Conservation (phyloP, 2,888 invertebrate species). For the Napeogenes sylphis region DNA sequence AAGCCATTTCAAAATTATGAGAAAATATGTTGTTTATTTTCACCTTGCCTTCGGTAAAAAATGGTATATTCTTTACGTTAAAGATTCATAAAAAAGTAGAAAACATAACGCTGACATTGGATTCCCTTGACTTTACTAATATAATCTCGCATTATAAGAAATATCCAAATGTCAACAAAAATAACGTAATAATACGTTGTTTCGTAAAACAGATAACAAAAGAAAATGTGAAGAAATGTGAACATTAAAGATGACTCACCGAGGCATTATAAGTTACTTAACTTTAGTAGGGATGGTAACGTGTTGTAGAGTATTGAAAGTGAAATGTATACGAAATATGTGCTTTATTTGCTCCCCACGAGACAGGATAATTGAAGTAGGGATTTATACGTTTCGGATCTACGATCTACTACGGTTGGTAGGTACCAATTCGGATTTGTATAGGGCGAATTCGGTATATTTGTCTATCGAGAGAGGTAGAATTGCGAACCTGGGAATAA, state of each 20-base stretch:
- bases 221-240: slow-evolving; percentile 16
- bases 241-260: slow-evolving; percentile 28
- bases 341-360: slow-evolving; percentile 62
- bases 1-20: too few species aligned
- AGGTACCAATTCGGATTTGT: slow-evolving; percentile 36
- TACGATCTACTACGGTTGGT: slow-evolving; percentile 49
- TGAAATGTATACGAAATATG: slow-evolving; percentile 61
- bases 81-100: not conserved
- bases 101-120: slow-evolving; percentile 2
- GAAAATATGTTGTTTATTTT: too few species aligned
- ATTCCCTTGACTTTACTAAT: slow-evolving; percentile 3
- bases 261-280: slow-evolving; percentile 39
- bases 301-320: slow-evolving; percentile 51
- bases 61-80: too few species aligned
- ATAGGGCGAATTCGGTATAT: slow-evolving; percentile 35
- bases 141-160: slow-evolving; percentile 2
- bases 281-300: slow-evolving; percentile 43
- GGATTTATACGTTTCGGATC: slow-evolving; percentile 68
- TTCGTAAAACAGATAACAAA: not conserved
- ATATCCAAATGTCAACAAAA: slow-evolving; percentile 6
- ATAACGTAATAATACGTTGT: slow-evolving; percentile 4
- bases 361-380: slow-evolving; percentile 71
- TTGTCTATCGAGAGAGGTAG: slow-evolving; percentile 28
- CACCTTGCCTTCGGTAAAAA: too few species aligned
- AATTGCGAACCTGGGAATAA: slow-evolving; percentile 18